Conservation (phyloP, 2,888 invertebrate genomes). For the Ctena decussata region DNA sequence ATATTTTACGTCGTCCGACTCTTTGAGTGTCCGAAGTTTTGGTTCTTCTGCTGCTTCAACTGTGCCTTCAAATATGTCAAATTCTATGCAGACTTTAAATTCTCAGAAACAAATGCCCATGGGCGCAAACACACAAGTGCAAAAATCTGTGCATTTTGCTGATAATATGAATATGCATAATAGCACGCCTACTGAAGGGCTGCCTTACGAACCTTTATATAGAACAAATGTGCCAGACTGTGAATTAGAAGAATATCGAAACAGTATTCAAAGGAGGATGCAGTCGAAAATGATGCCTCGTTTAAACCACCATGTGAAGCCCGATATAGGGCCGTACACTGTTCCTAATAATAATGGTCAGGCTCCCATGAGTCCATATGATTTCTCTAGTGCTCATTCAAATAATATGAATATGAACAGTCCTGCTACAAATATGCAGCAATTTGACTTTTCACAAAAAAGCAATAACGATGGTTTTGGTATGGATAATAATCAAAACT, state of each 20-base stretch:
- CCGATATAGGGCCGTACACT: slow-evolving; percentile 82
- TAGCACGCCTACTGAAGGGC: slow-evolving; percentile 52
- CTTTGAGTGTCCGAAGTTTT: slow-evolving; percentile 78
- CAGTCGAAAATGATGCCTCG: slow-evolving; percentile 81
- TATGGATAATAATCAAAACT: slow-evolving; percentile 77
- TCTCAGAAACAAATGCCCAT: slow-evolving; percentile 49
- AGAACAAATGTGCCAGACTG: slow-evolving; percentile 75
- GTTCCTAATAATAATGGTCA: slow-evolving; percentile 78
- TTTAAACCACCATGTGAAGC: slow-evolving; percentile 76
- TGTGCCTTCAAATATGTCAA: slow-evolving; percentile 63
- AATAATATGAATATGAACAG: slow-evolving; percentile 7
- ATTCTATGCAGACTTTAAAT: slow-evolving; percentile 48
- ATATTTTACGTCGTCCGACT: slow-evolving; percentile 82
- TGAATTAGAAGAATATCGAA: slow-evolving; percentile 78
- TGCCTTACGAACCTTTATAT: slow-evolving; percentile 67
- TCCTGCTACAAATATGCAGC: slow-evolving; percentile 65
- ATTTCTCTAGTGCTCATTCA: slow-evolving; percentile 52
- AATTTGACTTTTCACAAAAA: slow-evolving; percentile 69
- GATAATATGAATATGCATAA: slow-evolving; percentile 59
- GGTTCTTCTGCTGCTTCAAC: slow-evolving; percentile 69
- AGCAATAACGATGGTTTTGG: slow-evolving; percentile 62
- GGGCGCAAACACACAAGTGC: slow-evolving; percentile 42
- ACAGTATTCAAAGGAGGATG: slow-evolving; percentile 73
- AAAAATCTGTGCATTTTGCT: slow-evolving; percentile 79
- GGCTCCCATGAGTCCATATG: slow-evolving; percentile 67